A percentile compares a stretch with the other conserved stretches of the same genome.
These are phyloP conservation scores for Sarcophaga bullata DNA, from an alignment of 1,140 invertebrate species.

Conservation along the genomic window DNA sequence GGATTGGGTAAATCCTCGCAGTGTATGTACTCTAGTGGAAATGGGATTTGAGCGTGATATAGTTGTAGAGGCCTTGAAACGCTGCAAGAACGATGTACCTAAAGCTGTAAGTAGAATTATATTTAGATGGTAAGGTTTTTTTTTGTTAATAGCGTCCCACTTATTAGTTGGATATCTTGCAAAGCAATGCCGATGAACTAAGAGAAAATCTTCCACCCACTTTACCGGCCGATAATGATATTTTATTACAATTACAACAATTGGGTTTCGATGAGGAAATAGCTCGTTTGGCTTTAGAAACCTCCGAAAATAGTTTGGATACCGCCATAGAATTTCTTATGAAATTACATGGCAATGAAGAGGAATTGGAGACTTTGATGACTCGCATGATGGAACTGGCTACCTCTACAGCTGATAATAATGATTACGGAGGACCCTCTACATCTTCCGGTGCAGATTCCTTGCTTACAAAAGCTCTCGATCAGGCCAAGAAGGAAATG, in stretches of 20 bases:
- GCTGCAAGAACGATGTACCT: conserved; percentile 75
- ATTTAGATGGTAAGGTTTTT: neutral
- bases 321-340: conserved; percentile 70
- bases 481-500: conserved; percentile 51
- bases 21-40: conserved; percentile 69
- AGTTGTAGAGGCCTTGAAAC: conserved; percentile 71
- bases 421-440: conserved; percentile 46
- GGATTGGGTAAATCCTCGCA: conserved; percentile 61
- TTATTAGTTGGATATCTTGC: conserved; percentile 57
- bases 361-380: conserved; percentile 50
- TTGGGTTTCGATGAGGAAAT: conserved; percentile 72
- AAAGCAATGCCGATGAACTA: conserved; percentile 47
- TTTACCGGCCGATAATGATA: conserved; percentile 53
- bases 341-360: conserved; percentile 52
- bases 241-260: conserved; percentile 66
- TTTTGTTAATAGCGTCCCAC: neutral
- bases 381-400: conserved; percentile 45
- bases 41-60: conserved; percentile 75
- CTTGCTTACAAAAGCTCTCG: conserved; percentile 48
- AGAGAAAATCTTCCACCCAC: conserved; percentile 45
- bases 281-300: conserved; percentile 69
- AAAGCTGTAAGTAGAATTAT: conserved; percentile 69
- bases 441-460: conserved; percentile 48
- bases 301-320: conserved; percentile 69
- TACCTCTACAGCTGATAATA: neutral